A percentile compares a stretch with the other conserved stretches of the same genome.
phyloP scores from a whole-genome alignment of 1,140 invertebrate species.

The Sarcophaga peregrina region DNA sequence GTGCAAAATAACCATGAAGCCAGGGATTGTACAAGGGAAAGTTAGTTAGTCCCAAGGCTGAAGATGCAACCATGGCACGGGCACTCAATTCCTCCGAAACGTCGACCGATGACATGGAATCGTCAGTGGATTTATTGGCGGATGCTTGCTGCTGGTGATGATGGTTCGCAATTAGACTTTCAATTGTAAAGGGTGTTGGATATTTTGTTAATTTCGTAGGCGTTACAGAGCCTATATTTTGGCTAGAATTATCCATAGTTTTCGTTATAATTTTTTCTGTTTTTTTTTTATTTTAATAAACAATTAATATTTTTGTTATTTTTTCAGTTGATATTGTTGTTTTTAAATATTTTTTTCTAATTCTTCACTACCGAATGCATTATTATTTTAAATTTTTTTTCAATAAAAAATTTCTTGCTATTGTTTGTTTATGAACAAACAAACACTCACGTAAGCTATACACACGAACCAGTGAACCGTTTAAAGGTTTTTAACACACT shows the following conservation, averaged over 20 bases:
- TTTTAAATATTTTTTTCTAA: conserved; percentile 29
- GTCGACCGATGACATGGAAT: conserved; percentile 4
- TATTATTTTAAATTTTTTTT: no score
- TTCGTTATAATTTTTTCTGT: background rate
- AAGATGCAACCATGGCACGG: conserved; percentile 58
- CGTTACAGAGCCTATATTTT: conserved; percentile 24
- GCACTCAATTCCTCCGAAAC: conserved; percentile 54
- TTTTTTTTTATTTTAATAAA: background rate
- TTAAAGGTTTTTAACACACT: conserved; percentile 62
- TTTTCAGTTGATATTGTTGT: background rate
- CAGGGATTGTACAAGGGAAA: conserved; percentile 65
- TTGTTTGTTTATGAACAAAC: background rate
- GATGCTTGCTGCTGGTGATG: conserved; percentile 49
- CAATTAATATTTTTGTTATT: background rate
- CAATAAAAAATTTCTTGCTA: background rate
- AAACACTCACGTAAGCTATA: background rate
- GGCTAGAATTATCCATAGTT: conserved; percentile 31
- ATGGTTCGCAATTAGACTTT: conserved; percentile 61
- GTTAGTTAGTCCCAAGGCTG: conserved; percentile 59
- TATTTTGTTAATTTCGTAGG: conserved; percentile 52
- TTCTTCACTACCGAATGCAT: background rate
- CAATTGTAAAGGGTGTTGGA: conserved; percentile 64
- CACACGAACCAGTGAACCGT: conserved; percentile 61
- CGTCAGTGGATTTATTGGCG: conserved; percentile 43
- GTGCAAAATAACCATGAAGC: conserved; percentile 63